Conservation (phyloP, 37 sponge, comb jelly and placozoan genomes). For the Cladorhizidae sp. region DNA sequence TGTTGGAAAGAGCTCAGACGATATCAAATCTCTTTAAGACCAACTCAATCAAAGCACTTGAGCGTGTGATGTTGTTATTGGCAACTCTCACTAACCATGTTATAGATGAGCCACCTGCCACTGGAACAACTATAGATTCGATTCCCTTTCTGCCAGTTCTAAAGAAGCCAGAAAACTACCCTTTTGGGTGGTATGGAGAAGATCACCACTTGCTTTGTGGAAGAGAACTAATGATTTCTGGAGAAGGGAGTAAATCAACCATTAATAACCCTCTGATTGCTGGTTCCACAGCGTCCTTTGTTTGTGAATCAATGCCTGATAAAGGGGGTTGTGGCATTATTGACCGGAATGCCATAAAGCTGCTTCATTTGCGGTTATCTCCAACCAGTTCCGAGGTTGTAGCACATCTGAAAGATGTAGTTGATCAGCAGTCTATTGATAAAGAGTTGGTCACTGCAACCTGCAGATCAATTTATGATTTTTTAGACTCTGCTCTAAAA, state of each 20-base stretch:
- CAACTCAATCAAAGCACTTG: slow-evolving; percentile 24
- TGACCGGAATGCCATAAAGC: not conserved
- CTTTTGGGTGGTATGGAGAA: slow-evolving; percentile 57
- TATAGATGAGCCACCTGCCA: not conserved
- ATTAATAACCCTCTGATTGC: not conserved
- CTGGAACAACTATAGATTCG: not conserved
- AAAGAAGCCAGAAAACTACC: slow-evolving; percentile 51
- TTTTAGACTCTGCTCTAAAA: not conserved
- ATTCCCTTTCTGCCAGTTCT: slow-evolving; percentile 71
- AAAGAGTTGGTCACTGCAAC: slow-evolving; percentile 10
- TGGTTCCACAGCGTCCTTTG: slow-evolving; percentile 43
- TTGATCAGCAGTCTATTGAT: not conserved
- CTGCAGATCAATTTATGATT: slow-evolving; percentile 16
- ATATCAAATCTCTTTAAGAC: not conserved
- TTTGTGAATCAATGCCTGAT: not conserved
- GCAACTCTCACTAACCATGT: not conserved
- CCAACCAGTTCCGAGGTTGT: slow-evolving; percentile 32
- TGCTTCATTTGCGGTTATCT: slow-evolving; percentile 7
- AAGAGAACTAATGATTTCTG: slow-evolving; percentile 16
- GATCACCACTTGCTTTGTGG: slow-evolving; percentile 21
- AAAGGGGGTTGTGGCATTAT: slow-evolving; percentile 38
- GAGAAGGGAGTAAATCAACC: not conserved
- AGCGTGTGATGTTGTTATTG: slow-evolving; percentile 21
- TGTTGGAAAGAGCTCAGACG: slow-evolving; percentile 38
- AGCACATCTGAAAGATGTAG: slow-evolving; percentile 29